A percentile compares a stretch with the other conserved stretches of the same genome.
Evolutionary conservation across 2,797 vertebrate species (phyloP).

Genomic region (Pelodytes ibericus): DNA sequence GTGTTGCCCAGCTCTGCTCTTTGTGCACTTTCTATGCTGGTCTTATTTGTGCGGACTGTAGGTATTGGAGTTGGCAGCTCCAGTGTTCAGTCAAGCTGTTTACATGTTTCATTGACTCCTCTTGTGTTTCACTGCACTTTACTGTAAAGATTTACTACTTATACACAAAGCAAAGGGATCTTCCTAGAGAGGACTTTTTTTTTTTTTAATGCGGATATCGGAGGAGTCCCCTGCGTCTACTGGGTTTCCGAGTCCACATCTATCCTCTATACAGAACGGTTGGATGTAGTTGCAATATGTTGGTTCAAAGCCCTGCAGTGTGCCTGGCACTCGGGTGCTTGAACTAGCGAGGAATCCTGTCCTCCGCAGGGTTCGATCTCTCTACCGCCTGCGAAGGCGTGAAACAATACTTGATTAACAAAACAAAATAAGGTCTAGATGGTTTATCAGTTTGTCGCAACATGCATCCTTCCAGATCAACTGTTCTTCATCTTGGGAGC

Average conservation of each 20-base stretch:
- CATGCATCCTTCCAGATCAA: too few species aligned
- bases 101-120: slow-evolving; percentile 27
- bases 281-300: slow-evolving; percentile 41
- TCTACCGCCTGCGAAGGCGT: not conserved
- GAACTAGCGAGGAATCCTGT: not conserved
- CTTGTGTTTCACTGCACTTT: slow-evolving; percentile 45
- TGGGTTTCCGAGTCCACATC: not conserved
- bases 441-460: too few species aligned
- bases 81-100: slow-evolving; percentile 24
- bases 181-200: not conserved
- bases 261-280: not conserved
- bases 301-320: not conserved
- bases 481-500: too few species aligned
- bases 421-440: not conserved
- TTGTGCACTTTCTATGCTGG: slow-evolving; percentile 39
- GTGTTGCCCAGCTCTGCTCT: not conserved
- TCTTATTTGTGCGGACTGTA: not conserved
- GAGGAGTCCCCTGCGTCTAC: slow-evolving; percentile 6
- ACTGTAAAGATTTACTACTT: slow-evolving; percentile 38
- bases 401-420: not conserved
- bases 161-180: not conserved
- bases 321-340: not conserved
- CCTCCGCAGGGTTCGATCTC: not conserved
- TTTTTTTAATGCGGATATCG: not conserved
- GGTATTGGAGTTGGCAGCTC: not conserved